Evolutionary conservation across 2,113 vertebrate genomes (phyloP), one percentile per base, ranked within the genome.

Genomic region (Speoplatyrhinus poulsoni): DNA sequence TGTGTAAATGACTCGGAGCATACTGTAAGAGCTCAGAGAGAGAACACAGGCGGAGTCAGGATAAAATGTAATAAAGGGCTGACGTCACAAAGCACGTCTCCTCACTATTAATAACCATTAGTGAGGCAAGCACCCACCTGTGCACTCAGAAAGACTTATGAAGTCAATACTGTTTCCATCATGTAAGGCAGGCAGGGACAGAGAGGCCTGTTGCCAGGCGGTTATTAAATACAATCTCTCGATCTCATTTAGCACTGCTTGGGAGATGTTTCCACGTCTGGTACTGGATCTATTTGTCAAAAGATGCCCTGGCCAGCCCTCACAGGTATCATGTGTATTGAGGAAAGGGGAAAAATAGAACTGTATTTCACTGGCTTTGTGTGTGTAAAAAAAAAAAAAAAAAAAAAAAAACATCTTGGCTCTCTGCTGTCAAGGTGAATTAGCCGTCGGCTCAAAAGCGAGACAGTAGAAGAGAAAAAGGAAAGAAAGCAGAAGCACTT

Each of bases 61-160:
- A 26, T 26, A 2, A 26, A 26, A 26, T 26, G 26, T 26, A 26
- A 26, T 41, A 41, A 41, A 41, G 36, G 36, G 36, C 36, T 41
- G 36, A 41, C 36, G 36, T 41, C 36, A 41, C 7, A 41, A 26
- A 3, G 26, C 26, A 58, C 53, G 72, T 79, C 71, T 70, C 26
- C 54, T 60, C 52, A 71, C 60, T 79, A 69, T 83, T 77, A 65
- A 81, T 77, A 81, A 70, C 65, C 53, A 73, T 84, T 64, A 80
- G 53, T 6, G 13, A 67, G 50, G 49, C 62, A 56, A 73, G 17
- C 63, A 57, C 52, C 77, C 70, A 58, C 60, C 26, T 47, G 41
- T 58, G 62, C 70, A 73, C 65, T 74, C 72, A 47, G 9, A 36
- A 67, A 75, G 75, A 85, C 62, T 69, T 65, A 77, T 61, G 46